A percentile compares a stretch with the other conserved stretches of the same genome.
These are phyloP conservation scores for Bembecia ichneumoniformis DNA, from an alignment of 2,888 invertebrate species.

Conservation along the genomic window DNA sequence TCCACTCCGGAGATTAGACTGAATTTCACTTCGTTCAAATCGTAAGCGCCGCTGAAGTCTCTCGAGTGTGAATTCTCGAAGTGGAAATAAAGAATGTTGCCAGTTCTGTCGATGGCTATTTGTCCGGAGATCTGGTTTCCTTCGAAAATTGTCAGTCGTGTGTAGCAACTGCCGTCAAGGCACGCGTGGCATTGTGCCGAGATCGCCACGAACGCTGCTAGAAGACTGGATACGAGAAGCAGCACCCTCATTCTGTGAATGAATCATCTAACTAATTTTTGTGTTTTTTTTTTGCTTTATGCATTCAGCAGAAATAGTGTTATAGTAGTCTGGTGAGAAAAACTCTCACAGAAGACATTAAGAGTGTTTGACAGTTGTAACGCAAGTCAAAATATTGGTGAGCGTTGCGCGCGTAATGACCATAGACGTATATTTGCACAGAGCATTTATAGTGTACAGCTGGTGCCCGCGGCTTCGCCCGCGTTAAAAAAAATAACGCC, in stretches of 20 bases:
- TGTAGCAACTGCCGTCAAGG: slow-evolving; percentile 40
- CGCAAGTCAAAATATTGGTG: too few relatives aligned
- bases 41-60: slow-evolving; percentile 39
- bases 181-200: slow-evolving; percentile 38
- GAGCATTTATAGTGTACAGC: too few relatives aligned
- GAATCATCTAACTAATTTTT: not conserved
- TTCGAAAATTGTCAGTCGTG: slow-evolving; percentile 29
- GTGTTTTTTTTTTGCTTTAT: not conserved
- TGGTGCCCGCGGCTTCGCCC: too few relatives aligned
- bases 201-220: slow-evolving; percentile 5
- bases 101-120: slow-evolving; percentile 38
- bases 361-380: too few relatives aligned
- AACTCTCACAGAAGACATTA: too few relatives aligned
- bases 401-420: too few relatives aligned
- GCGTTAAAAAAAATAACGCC: too few relatives aligned
- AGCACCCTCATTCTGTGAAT: not conserved
- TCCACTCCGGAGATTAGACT: slow-evolving; percentile 27
- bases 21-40: slow-evolving; percentile 34
- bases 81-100: slow-evolving; percentile 44
- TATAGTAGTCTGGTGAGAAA: too few relatives aligned
- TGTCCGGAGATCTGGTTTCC: slow-evolving; percentile 40
- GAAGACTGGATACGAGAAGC: not conserved
- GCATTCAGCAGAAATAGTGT: too few relatives aligned
- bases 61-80: slow-evolving; percentile 25
- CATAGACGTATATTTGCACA: too few relatives aligned